Conservation (phyloP, 2,113 vertebrate species). For the Callospermophilus lateralis region DNA sequence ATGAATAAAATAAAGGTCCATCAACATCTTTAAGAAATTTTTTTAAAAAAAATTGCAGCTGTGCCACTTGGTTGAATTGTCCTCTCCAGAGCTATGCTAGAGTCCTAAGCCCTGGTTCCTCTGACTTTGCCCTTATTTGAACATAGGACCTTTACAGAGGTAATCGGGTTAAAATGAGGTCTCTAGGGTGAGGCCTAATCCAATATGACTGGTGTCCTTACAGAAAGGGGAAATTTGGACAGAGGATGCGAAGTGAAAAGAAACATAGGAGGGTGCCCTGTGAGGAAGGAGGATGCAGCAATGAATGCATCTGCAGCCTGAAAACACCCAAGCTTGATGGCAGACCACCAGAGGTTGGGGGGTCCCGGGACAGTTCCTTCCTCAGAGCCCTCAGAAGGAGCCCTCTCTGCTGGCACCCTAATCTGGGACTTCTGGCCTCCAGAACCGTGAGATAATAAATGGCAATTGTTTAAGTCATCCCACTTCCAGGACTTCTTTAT, state of each 20-base stretch:
- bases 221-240: not conserved
- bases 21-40: too few relatives aligned
- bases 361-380: rapidly evolving
- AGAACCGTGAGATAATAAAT: too few relatives aligned
- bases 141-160: not conserved
- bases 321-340: not conserved
- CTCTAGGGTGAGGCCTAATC: not conserved
- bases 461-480: not conserved
- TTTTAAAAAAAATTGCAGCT: not conserved
- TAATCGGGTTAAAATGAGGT: not conserved
- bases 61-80: not conserved
- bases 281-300: not conserved
- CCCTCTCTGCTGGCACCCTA: rapidly evolving
- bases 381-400: too few relatives aligned
- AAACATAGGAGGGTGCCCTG: rapidly evolving
- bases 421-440: not conserved
- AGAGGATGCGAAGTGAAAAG: rapidly evolving
- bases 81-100: not conserved
- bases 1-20: too few relatives aligned
- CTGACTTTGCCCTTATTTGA: not conserved
- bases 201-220: not conserved
- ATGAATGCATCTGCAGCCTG: not conserved
- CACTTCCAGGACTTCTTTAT: rapidly evolving
- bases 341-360: not conserved
- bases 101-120: not conserved